Percentiles rank a stretch among this genome's conserved stretches.
Conservation (phyloP, 1,140 invertebrate genomes). For the Mycetomoellerius zeteki region DNA sequence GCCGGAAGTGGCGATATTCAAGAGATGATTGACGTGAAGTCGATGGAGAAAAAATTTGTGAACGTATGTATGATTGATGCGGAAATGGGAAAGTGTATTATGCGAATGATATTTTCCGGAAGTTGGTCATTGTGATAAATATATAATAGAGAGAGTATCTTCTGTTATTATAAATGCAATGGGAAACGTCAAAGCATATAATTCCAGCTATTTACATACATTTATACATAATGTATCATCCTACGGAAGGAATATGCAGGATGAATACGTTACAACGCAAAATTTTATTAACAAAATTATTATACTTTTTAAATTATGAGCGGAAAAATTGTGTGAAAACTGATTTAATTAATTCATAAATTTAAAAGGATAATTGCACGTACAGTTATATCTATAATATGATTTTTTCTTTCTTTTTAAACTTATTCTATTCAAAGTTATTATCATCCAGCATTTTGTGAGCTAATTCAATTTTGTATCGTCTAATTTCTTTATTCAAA, state of each 20-base stretch:
- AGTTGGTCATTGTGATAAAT: slow-evolving; percentile 43
- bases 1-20: slow-evolving; percentile 70
- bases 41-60: slow-evolving; percentile 30
- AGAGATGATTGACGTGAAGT: slow-evolving; percentile 64
- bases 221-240: neutral
- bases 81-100: slow-evolving; percentile 23
- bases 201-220: slow-evolving; percentile 9
- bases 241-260: neutral
- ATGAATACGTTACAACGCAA: neutral
- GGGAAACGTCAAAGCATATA: slow-evolving; percentile 18
- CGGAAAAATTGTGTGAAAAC: neutral
- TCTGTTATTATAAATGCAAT: slow-evolving; percentile 15
- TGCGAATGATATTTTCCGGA: slow-evolving; percentile 45
- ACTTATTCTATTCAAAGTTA: neutral
- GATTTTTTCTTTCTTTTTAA: neutral
- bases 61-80: slow-evolving; percentile 27
- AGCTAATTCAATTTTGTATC: neutral
- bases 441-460: neutral
- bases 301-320: neutral
- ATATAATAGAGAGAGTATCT: neutral
- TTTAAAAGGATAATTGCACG: slow-evolving; percentile 15
- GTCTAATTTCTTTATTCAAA: neutral
- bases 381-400: neutral
- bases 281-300: slow-evolving; percentile 22
- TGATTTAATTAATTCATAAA: neutral